Evolutionary conservation across 1,140 invertebrate genomes (phyloP).

Genomic region (Trypoxylus dichotomus): DNA sequence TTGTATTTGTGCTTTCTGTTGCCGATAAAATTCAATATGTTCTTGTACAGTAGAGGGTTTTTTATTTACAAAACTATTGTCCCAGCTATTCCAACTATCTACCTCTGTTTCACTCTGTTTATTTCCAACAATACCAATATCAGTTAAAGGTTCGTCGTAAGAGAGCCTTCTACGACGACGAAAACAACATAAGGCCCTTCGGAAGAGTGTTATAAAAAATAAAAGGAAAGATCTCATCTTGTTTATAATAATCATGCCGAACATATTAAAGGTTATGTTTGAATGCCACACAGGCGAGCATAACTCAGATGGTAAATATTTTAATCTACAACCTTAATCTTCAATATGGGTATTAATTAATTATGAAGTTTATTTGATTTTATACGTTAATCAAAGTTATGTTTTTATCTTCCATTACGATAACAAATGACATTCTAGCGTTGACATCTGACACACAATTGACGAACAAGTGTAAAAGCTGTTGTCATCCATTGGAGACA

Average conservation of each 20-base stretch:
- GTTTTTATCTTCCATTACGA: no score
- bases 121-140: conserved; percentile 56
- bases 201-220: conserved; percentile 55
- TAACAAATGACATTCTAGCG: no score
- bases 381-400: no score
- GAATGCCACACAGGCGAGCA: neutral
- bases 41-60: conserved; percentile 57
- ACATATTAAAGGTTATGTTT: conserved; percentile 37
- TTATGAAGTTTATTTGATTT: no score
- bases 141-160: conserved; percentile 58
- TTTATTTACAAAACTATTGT: conserved; percentile 38
- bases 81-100: conserved; percentile 57
- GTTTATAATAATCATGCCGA: conserved; percentile 37
- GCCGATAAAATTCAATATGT: conserved; percentile 60
- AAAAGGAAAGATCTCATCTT: conserved; percentile 57
- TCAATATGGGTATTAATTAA: no score
- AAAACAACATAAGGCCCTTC: conserved; percentile 60
- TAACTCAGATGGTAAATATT: neutral
- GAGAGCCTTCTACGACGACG: conserved; percentile 56
- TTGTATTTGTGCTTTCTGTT: conserved; percentile 48
- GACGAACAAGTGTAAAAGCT: no score
- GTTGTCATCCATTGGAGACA: no score
- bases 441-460: no score
- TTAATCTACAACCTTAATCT: no score
- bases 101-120: conserved; percentile 35